phyloP scores from a whole-genome alignment of 2,113 vertebrate genomes.

The Sitta europaea region DNA sequence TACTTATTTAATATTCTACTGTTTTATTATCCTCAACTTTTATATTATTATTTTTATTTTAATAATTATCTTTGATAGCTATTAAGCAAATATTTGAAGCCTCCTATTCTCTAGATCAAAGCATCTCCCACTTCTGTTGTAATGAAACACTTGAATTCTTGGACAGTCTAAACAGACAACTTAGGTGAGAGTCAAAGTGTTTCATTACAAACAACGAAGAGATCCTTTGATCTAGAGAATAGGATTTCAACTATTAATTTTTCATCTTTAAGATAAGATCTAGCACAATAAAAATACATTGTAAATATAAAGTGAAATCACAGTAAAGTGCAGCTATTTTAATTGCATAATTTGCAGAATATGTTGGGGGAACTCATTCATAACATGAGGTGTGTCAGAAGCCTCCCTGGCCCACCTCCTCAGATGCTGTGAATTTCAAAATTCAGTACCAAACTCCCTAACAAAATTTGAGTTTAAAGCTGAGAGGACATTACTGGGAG shows the following conservation, averaged over 20 bases:
- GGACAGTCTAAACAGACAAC: constrained; percentile 1
- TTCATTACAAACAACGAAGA: neutral
- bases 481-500: neutral
- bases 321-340: neutral
- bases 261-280: neutral
- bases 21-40: neutral
- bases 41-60: constrained; percentile 22
- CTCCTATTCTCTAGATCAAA: constrained; percentile 35
- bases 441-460: neutral
- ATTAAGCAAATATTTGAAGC: constrained; percentile 28
- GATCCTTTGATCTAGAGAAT: constrained; percentile 11
- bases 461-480: neutral
- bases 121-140: neutral
- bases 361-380: neutral
- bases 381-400: neutral
- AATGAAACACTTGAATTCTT: constrained; percentile 50
- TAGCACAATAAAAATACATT: neutral
- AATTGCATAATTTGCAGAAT: neutral
- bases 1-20: neutral
- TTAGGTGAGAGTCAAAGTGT: constrained; percentile 28
- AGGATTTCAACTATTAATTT: constrained; percentile 3
- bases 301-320: neutral
- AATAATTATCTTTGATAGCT: constrained; percentile 20
- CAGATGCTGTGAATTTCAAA: neutral
- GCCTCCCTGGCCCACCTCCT: neutral